Base-by-base conservation (phyloP, 92 coral and sea anemone genomes). In the Meandrina meandrites region DNA sequence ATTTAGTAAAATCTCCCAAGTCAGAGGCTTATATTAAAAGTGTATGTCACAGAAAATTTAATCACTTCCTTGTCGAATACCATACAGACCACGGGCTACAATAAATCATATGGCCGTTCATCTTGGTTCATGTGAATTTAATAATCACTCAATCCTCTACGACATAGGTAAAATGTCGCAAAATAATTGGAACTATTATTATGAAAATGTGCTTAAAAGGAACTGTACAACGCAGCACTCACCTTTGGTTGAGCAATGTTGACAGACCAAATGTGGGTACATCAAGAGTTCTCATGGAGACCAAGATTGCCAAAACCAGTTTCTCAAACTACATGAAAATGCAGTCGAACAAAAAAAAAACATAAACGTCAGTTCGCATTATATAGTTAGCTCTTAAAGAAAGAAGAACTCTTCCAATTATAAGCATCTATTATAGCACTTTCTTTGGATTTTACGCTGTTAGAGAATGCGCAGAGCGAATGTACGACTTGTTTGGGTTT, bases 261-360 rank as follows among this genome's bases (percentile, higher is more conserved):
- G 90, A 68, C 24, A 91, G 45, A 16, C 85, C 48, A 50, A 31
- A 79, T 1, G 40, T 36, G 5, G 81, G 37, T 51, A 79, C 22
- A 1, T 80, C 90, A 90, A 81, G 50, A 54, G 36, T 35, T 82
- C 84, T 86, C 36, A 91, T 58, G 22, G 94, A 86, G 36, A 53
- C 66, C 35, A 91, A 80, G 73, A 91, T 47, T 71, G 82, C 84
- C 80, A 47, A 67, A 24, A 89, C 79, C 30, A 91, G 88, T 85
- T 88, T 91, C 35, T 91, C 94, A 86, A 91, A 89, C 94, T 91
- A 76, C 13, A 57, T 47, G 58, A 56, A 71, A 66, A 84, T 35
- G 10, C 28, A 6, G 32, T 31, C 14, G 21, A 14, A 45, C 15
- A n/a, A 35, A 57, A 75, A 45, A 81, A 14, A 40, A 50, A 35